Base-by-base conservation (phyloP, 2,113 vertebrate species). In the Chaenogobius annularis region DNA sequence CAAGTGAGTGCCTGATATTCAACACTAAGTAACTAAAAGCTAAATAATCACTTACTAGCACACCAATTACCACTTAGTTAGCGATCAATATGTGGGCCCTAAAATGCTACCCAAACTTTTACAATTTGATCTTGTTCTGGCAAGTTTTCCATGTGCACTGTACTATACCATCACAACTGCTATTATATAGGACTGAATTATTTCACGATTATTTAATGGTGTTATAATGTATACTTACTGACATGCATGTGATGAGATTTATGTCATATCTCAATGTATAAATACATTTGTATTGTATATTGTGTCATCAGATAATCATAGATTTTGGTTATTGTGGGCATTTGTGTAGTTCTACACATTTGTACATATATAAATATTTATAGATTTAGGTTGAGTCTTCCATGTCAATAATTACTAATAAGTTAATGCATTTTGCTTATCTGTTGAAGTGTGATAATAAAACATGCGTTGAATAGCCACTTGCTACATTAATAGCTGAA, bases 331-430 rank as follows among this genome's bases (percentile, higher is more conserved):
- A 31, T 31, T 52, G 48, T 52, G 47, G 14, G 47, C 47, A 4
- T 48, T 48, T 48, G 14, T 12, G 13, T 48, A 48, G 26, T 55
- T 20, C n/a, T 20, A 55, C 14, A 55, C 7, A 55, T 80, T 70
- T 86, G 84, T 91, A 83, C 50, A 85, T 83, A 86, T 83, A 85
- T 59, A 85, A 80, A 86, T 83, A 85, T 59, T 73, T 77, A 75
- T 22, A 56, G 20, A 10, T 56, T 56, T 56, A 23, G 54, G 20
- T 52, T 52, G 48, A 83, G 85, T 91, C 87, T 90, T 91, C 87
- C 88, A 83, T 78, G 74, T 73, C 77, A 69, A 31, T 31, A 69
- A 31, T 31, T 31, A 31, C 78, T 66, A 70, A 68, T 12, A 47
- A 15, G 46, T 69, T 52, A 43, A 22, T 14, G 67, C 54, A 58